phyloP scores from a whole-genome alignment of 1,140 invertebrate species.

The Drosophila ercepeae region DNA sequence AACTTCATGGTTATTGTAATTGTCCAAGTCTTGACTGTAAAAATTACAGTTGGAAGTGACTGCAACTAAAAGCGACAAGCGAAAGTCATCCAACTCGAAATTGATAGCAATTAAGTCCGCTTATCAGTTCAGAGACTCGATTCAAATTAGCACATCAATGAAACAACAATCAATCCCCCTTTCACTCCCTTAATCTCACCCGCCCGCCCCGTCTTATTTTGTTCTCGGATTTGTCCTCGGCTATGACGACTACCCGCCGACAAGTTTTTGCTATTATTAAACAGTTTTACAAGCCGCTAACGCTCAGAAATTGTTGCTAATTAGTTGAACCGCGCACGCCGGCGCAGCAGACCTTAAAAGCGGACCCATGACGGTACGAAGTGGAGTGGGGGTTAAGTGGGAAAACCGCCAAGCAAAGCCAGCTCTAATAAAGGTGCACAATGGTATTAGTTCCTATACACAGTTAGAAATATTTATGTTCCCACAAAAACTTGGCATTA shows the following conservation, averaged over 20 bases:
- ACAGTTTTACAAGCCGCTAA: constrained; percentile 80
- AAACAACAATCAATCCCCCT: not conserved
- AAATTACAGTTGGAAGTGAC: constrained; percentile 70
- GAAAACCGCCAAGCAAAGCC: constrained; percentile 8
- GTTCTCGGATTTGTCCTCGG: constrained; percentile 46
- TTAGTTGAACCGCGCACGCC: constrained; percentile 74
- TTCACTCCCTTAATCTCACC: not conserved
- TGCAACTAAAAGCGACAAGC: constrained; percentile 55
- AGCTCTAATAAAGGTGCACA: constrained; percentile 39
- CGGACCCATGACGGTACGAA: constrained; percentile 14
- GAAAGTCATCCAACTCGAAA: constrained; percentile 42
- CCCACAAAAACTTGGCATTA: not conserved
- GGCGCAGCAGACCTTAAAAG: constrained; percentile 76
- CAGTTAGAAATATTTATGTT: constrained; percentile 6
- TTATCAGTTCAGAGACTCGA: constrained; percentile 70
- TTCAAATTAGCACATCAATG: constrained; percentile 63
- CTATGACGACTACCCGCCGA: constrained; percentile 38
- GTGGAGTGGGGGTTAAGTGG: constrained; percentile 7
- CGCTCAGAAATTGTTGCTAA: constrained; percentile 79
- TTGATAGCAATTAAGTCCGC: constrained; percentile 74
- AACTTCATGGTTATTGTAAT: constrained; percentile 34
- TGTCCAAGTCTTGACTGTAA: constrained; percentile 70
- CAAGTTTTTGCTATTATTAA: constrained; percentile 63
- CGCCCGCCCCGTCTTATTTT: too few relatives aligned
- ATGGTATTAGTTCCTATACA: constrained; percentile 11